A percentile compares a stretch with the other conserved stretches of the same genome.
Evolutionary conservation across 2,888 invertebrate genomes (phyloP).

Genomic region (Cryptocephalus primarius): DNA sequence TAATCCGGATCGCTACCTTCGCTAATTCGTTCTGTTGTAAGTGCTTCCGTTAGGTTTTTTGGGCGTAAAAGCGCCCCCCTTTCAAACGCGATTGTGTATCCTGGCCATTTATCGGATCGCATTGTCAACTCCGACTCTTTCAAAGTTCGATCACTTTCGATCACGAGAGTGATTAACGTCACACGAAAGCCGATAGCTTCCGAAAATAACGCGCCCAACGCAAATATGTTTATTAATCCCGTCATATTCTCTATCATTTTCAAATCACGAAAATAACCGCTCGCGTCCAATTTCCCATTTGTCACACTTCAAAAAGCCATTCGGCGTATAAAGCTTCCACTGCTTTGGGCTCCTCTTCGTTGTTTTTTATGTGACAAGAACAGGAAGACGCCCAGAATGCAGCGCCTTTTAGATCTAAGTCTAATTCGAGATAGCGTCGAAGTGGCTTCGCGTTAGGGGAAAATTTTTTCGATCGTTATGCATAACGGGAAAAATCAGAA

Average conservation of each 20-base stretch:
- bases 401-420: conserved; percentile 18
- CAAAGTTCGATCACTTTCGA: too few species aligned
- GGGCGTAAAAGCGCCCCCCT: too few species aligned
- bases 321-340: neutral
- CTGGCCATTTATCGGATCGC: too few species aligned
- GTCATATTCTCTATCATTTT: neutral
- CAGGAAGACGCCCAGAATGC: conserved; percentile 20
- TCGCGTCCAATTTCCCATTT: neutral
- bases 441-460: neutral
- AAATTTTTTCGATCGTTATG: neutral
- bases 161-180: too few species aligned
- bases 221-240: neutral
- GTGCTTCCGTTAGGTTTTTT: too few species aligned
- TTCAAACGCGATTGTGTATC: too few species aligned
- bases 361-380: conserved; percentile 15
- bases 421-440: conserved; percentile 13
- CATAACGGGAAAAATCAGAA: too few species aligned
- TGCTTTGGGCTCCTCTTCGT: conserved; percentile 1
- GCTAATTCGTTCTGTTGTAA: too few species aligned
- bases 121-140: too few species aligned
- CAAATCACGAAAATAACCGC: neutral
- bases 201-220: too few species aligned
- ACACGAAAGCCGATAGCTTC: too few species aligned
- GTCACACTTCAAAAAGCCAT: neutral
- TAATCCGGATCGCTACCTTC: too few species aligned